A percentile compares a stretch with the other conserved stretches of the same genome.
Evolutionary conservation across 2,888 invertebrate species (phyloP).

Genomic region (Hedychridium roseum): DNA sequence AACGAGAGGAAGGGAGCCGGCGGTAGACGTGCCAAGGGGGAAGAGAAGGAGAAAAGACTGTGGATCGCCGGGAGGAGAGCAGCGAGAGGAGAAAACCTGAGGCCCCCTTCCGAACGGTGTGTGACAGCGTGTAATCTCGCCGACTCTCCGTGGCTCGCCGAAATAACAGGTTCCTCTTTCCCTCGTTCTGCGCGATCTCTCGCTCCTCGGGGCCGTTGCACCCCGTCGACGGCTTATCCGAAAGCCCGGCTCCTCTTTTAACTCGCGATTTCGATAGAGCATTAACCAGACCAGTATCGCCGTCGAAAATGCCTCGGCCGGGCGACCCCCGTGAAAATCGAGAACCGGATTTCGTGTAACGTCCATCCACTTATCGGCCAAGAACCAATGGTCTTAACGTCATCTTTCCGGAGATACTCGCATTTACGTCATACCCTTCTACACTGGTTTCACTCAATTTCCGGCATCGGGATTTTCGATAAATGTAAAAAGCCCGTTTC

Average conservation of each 20-base stretch:
- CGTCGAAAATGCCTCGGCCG: slow-evolving; percentile 17
- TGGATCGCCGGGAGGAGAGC: slow-evolving; percentile 19
- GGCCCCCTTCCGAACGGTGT: slow-evolving; percentile 42
- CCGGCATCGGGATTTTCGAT: too few relatives aligned
- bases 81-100: slow-evolving; percentile 31
- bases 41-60: slow-evolving; percentile 8
- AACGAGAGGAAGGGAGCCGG: background rate
- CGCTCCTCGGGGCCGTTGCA: slow-evolving; percentile 22
- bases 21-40: too few relatives aligned
- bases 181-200: slow-evolving; percentile 39
- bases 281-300: slow-evolving; percentile 34
- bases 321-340: slow-evolving; percentile 16
- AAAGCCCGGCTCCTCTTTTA: slow-evolving; percentile 6
- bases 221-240: too few relatives aligned
- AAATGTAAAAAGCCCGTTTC: too few relatives aligned
- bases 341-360: slow-evolving; percentile 42
- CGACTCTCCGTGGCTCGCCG: slow-evolving; percentile 35
- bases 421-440: background rate
- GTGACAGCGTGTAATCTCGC: slow-evolving; percentile 62
- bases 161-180: slow-evolving; percentile 62
- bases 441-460: background rate
- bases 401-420: slow-evolving; percentile 2
- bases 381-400: slow-evolving; percentile 1
- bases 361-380: too few relatives aligned
- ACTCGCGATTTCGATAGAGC: slow-evolving; percentile 27